Evolutionary conservation across 1,140 invertebrate genomes (phyloP), one percentile per base, ranked within the genome.

Genomic region (Aphidius gifuensis): DNA sequence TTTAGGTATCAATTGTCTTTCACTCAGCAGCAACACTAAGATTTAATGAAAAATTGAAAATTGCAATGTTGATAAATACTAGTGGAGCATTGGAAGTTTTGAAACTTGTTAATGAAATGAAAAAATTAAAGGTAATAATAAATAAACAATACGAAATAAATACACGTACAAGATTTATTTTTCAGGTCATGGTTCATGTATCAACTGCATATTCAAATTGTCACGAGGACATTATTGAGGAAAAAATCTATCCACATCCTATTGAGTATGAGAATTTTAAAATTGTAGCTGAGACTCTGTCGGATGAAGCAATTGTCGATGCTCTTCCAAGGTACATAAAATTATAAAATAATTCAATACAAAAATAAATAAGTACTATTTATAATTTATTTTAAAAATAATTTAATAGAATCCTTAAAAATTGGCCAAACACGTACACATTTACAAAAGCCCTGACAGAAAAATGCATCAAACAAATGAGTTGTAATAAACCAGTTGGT

Each of bases 391-490:
- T 5, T 11, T 46, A 38, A 8, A 16, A 4, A 38, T 54, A 38
- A 45, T 59, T 62, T 77, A 74, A 8, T 72, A 88, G 86, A 61
- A 77, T 87, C 46, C 71, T 90, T 8, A 84, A 84, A 55, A 80
- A 83, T 9, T 86, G 87, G 81, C 87, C 89, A 0, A 91, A 91
- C 68, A 89, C 88, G 2, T 91, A 91, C 69, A 86, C 88, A 2
- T 90, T 88, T 65, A 90, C 89, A 3, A 91, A 91, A 81, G 87
- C 87, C 3, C 69, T 91, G 38, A 86, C 89, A 0, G 90, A 92
- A 71, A 82, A 84, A 53, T 76, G 89, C 9, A 60, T 91, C 0
- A 77, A 78, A 57, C 70, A 83, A 43, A 83, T 85, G 58, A 76
- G 81, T 38, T 76, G 76, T 9, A 79, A 78, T 46, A 68, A 96